phyloP scores from a whole-genome alignment of 2,113 vertebrate genomes.

The Brachypteracias leptosomus region DNA sequence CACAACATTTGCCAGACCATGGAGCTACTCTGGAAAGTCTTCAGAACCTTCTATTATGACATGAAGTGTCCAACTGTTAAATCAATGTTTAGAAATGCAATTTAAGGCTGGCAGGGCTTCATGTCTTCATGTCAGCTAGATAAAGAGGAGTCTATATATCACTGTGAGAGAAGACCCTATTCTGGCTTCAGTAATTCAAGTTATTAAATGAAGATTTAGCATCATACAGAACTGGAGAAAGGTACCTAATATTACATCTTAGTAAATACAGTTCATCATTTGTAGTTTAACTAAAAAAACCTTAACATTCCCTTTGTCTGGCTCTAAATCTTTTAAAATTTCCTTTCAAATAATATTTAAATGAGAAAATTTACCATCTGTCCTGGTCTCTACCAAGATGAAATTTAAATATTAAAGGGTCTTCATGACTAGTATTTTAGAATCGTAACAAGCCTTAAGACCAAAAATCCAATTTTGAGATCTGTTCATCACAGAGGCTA shows the following conservation, averaged over 20 bases:
- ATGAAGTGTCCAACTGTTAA: conserved; percentile 50
- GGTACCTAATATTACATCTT: not conserved
- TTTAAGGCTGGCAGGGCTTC: conserved; percentile 68
- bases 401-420: not conserved
- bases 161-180: not conserved
- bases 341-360: not conserved
- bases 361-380: not conserved
- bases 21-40: conserved; percentile 56
- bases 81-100: conserved; percentile 74
- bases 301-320: not conserved
- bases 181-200: not conserved
- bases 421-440: not conserved
- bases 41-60: conserved; percentile 69
- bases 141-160: conserved; percentile 49
- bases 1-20: conserved; percentile 28
- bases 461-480: not conserved
- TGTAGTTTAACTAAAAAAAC: not conserved
- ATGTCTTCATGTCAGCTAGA: conserved; percentile 61
- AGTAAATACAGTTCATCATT: not conserved
- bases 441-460: not conserved
- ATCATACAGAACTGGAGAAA: not conserved
- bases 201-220: not conserved
- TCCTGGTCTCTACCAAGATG: not conserved
- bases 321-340: not conserved
- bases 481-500: not conserved